phyloP scores from a whole-genome alignment of 1,140 invertebrate species.

The Drosophila asahinai region DNA sequence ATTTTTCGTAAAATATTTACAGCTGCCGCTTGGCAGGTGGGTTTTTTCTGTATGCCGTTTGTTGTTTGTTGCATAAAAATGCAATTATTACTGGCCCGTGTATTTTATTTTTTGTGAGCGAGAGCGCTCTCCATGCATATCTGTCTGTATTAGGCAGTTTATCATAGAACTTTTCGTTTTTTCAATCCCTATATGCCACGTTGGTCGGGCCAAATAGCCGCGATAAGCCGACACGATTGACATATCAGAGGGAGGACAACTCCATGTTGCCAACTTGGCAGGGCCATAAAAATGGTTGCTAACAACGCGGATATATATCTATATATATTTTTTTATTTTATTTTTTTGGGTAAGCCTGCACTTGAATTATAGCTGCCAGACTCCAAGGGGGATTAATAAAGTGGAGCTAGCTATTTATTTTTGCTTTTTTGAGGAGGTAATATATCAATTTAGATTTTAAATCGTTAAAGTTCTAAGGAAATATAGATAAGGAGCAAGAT shows the following conservation, averaged over 20 bases:
- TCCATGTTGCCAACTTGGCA: constrained; percentile 50
- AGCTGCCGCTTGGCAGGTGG: constrained; percentile 25
- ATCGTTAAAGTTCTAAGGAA: not conserved
- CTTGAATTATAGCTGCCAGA: constrained; percentile 23
- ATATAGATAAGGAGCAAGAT: too few species aligned
- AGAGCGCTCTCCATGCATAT: constrained; percentile 21
- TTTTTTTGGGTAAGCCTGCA: constrained; percentile 6
- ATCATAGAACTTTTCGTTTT: constrained; percentile 43
- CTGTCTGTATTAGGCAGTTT: constrained; percentile 49
- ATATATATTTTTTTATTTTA: not conserved
- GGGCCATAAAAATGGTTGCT: constrained; percentile 40
- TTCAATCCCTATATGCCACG: constrained; percentile 12
- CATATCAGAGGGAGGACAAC: constrained; percentile 41
- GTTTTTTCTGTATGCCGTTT: constrained; percentile 37
- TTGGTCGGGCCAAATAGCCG: constrained; percentile 29
- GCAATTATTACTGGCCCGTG: constrained; percentile 66
- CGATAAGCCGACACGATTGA: constrained; percentile 60
- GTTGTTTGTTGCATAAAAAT: constrained; percentile 70
- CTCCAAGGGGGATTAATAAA: constrained; percentile 7
- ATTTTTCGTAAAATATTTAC: constrained; percentile 74
- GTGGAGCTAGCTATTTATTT: not conserved
- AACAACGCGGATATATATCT: constrained; percentile 28
- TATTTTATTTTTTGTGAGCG: constrained; percentile 31
- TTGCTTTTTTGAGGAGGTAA: not conserved
- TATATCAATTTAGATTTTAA: not conserved